Conservation (phyloP, 2,797 vertebrate species). For the Hypotaenidia okinawae region DNA sequence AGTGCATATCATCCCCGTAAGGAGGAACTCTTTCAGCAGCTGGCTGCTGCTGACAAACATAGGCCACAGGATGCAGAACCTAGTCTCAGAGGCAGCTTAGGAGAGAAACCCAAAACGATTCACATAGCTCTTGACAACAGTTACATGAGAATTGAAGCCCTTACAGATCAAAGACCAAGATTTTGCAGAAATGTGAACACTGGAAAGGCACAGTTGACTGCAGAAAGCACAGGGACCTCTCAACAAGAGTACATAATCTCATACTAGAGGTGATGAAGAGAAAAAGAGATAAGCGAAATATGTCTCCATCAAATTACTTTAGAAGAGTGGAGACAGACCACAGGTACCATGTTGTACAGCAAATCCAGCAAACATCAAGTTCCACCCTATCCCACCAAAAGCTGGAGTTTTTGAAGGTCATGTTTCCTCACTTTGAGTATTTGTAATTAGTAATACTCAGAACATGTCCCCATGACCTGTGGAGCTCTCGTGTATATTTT, state of each 20-base stretch:
- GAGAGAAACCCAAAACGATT: not conserved
- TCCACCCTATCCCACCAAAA: not conserved
- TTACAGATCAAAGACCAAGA: not conserved
- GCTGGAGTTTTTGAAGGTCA: not conserved
- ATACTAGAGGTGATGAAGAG: not conserved
- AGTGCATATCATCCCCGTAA: accelerated
- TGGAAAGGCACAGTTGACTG: not conserved
- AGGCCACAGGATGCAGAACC: not conserved
- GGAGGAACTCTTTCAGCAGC: not conserved
- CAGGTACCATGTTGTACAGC: not conserved
- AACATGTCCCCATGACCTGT: not conserved
- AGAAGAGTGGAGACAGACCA: not conserved
- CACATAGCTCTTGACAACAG: not conserved
- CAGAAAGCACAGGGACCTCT: not conserved
- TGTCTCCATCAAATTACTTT: not conserved
- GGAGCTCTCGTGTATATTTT: not conserved
- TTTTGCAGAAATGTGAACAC: not conserved
- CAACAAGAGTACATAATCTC: not conserved
- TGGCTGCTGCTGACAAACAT: not conserved
- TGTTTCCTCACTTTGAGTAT: not conserved
- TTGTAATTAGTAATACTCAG: not conserved
- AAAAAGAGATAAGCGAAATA: not conserved
- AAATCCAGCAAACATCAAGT: not conserved
- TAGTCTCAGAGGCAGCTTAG: not conserved
- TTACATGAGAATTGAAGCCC: not conserved